Evolutionary conservation across 2,113 vertebrate species (phyloP).

Genomic region (Taxidea taxus): DNA sequence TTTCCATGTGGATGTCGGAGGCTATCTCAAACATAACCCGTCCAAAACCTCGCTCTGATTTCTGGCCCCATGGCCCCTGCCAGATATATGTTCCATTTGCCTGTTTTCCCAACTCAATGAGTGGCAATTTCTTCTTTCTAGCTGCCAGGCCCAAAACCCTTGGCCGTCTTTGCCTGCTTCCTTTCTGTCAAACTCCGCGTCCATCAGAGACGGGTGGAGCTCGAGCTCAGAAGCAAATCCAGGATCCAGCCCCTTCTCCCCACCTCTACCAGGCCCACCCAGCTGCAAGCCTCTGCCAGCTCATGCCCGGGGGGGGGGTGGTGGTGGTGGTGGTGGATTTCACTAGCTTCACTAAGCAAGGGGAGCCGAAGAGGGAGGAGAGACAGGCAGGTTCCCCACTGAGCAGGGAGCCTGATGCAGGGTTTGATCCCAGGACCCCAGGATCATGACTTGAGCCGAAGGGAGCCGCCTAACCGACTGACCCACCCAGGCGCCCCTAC

Average conservation of each 20-base stretch:
- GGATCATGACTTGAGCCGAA: no score
- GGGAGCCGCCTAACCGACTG: no score
- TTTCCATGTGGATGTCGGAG: neutral
- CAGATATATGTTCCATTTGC: neutral
- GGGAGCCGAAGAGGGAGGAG: no score
- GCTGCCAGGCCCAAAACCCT: neutral
- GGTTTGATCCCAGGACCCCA: no score
- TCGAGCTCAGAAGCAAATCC: neutral
- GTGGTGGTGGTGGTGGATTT: no score
- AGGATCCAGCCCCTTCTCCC: neutral
- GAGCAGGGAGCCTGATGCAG: no score
- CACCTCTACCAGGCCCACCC: neutral
- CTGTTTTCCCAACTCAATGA: neutral
- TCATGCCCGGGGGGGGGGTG: neutral
- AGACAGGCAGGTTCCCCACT: no score
- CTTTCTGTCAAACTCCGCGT: neutral
- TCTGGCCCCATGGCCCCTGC: neutral
- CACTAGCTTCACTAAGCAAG: no score
- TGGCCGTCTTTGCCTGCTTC: neutral
- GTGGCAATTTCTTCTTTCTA: neutral
- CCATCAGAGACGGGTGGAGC: neutral
- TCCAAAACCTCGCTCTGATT: neutral
- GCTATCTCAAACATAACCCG: neutral
- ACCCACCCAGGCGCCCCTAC: no score
- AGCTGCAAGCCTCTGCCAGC: neutral